Percentiles rank a stretch among this genome's conserved stretches.
These are phyloP conservation scores for Formicarius rufipectus DNA, from an alignment of 2,113 vertebrate species.

Conservation along the genomic window DNA sequence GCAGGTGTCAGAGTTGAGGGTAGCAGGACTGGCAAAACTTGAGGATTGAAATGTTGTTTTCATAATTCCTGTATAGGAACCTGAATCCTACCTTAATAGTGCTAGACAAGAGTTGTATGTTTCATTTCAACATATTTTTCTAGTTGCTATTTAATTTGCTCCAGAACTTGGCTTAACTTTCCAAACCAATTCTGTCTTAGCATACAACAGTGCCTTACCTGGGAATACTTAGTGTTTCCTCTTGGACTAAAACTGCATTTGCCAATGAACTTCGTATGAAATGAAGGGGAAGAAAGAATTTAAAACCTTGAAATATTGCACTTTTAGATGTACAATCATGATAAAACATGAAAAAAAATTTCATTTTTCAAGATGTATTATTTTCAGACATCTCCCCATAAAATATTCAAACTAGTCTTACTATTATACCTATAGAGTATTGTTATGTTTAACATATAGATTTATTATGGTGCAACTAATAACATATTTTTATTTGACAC, in stretches of 20 bases:
- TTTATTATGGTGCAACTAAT: background rate
- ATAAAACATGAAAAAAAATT: background rate
- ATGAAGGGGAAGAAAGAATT: background rate
- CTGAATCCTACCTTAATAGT: background rate
- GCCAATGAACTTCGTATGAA: background rate
- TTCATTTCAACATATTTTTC: background rate
- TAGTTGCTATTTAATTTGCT: background rate
- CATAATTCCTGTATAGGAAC: background rate
- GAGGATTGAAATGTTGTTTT: background rate
- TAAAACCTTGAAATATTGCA: background rate
- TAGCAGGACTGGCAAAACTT: background rate
- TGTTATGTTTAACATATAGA: background rate
- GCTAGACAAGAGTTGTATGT: background rate
- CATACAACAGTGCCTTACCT: background rate
- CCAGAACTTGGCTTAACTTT: background rate
- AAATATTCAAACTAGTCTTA: background rate
- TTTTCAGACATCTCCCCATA: background rate
- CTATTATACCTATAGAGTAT: background rate
- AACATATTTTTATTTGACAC: background rate
- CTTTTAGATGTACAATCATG: background rate
- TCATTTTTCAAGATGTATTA: background rate
- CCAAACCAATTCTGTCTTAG: background rate
- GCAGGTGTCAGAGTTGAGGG: background rate
- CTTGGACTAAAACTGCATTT: background rate
- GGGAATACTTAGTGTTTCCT: background rate